A percentile compares a stretch with the other conserved stretches of the same genome.
phyloP scores from a whole-genome alignment of 2,888 invertebrate genomes.

The Drosophila histrio region DNA sequence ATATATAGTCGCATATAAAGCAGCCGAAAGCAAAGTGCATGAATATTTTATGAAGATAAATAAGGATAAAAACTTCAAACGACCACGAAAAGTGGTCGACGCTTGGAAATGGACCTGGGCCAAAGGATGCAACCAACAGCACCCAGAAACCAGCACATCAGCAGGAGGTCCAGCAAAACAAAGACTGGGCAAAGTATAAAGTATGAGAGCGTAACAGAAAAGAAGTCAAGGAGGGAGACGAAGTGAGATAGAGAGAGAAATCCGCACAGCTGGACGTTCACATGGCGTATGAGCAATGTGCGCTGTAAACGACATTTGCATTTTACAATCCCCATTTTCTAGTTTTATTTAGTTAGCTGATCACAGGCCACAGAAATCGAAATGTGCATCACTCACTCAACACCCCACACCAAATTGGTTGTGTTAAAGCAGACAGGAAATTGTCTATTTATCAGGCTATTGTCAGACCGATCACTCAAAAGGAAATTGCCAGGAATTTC shows the following conservation, averaged over 20 bases:
- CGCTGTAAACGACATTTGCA: slow-evolving; percentile 41
- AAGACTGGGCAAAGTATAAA: slow-evolving; percentile 7
- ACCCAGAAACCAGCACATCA: slow-evolving; percentile 20
- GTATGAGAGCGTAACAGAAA: slow-evolving; percentile 6
- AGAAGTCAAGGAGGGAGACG: neutral
- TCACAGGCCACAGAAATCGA: slow-evolving; percentile 18
- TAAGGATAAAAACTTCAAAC: slow-evolving; percentile 79
- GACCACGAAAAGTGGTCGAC: slow-evolving; percentile 72
- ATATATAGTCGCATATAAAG: slow-evolving; percentile 26
- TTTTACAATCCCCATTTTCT: slow-evolving; percentile 33
- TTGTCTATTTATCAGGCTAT: neutral
- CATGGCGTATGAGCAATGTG: slow-evolving; percentile 57
- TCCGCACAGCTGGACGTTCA: slow-evolving; percentile 36
- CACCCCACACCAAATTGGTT: neutral
- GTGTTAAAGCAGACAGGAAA: neutral
- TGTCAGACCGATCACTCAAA: neutral
- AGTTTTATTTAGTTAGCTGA: slow-evolving; percentile 19
- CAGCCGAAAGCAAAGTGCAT: slow-evolving; percentile 69
- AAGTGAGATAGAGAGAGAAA: neutral
- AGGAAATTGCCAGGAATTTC: neutral
- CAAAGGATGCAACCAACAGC: slow-evolving; percentile 42
- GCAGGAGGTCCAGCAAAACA: slow-evolving; percentile 36
- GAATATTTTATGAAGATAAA: slow-evolving; percentile 80
- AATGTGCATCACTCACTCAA: neutral
- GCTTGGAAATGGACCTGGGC: slow-evolving; percentile 34